phyloP scores from a whole-genome alignment of 2,888 invertebrate genomes.

The Cerastoderma edule region DNA sequence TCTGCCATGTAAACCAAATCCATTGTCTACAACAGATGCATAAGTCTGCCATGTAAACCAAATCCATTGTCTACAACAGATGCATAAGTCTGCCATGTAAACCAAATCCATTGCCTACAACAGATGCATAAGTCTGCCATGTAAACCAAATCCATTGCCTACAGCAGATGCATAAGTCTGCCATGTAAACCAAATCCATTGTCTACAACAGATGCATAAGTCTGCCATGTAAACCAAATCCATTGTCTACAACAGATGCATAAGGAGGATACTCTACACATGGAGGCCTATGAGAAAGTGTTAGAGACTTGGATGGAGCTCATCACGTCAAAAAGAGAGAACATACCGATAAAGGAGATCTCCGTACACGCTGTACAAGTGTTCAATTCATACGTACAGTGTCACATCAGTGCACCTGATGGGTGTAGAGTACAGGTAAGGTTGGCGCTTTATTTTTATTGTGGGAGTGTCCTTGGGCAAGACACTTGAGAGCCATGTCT shows the following conservation, averaged over 20 bases:
- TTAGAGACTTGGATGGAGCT: constrained; percentile 89
- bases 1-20: no score
- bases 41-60: no score
- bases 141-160: no score
- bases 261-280: constrained; percentile 85
- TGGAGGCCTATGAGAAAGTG: constrained; percentile 89
- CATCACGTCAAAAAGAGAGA: constrained; percentile 84
- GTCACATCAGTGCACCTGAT: constrained; percentile 92
- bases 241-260: constrained; percentile 65
- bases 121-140: no score
- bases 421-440: constrained; percentile 87
- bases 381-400: constrained; percentile 92
- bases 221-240: background rate
- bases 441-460: background rate
- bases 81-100: no score
- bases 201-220: no score
- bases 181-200: no score
- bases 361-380: constrained; percentile 84
- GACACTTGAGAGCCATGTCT: no score
- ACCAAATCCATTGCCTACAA: no score
- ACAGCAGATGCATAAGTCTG: no score
- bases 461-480: background rate
- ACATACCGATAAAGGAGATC: constrained; percentile 70
- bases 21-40: no score
- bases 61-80: no score